Base-by-base conservation (phyloP, 2,113 vertebrate genomes). In the Hydrolagus affinis region DNA sequence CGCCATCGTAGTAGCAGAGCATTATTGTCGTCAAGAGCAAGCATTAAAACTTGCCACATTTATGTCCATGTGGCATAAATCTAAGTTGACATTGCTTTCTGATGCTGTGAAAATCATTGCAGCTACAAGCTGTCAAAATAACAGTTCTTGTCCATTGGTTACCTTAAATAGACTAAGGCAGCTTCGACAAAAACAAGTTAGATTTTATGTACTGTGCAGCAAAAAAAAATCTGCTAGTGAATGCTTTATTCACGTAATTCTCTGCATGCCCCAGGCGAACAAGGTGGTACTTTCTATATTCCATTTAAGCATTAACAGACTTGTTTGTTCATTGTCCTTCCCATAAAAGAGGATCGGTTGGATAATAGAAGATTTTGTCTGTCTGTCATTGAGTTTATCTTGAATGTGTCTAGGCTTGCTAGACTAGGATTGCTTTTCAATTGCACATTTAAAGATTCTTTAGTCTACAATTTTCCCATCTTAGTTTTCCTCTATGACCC, bases 11-110 rank as follows among this genome's bases (percentile, higher is more conserved):
- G 9, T 59, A 4, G 30, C 28, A 57, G 19, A 6, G 74, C n/a
- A 78, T 59, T 60, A 23, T 78, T 78, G 56, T 57, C 21, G 19
- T 76, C 6, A 77, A 28, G 23, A 80, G 64, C 23, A 83, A 83
- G 10, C 25, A 28, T 64, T 66, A 64, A 25, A 0, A 28, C n/a
- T 62, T 83, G 25, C 14, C 7, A 30, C 19, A 30, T 66, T 25
- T 78, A 59, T 74, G 32, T 74, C 15, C 72, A 72, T 21, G 32
- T 10, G 30, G 1, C 72, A 10, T 21, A 19, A 44, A 30, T 15
- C 11, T 60, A 60, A 15, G 44, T 0, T 78, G 57, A 78, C n/a
- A 8, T 12, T 62, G 25, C 30, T 83, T 83, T 17, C 60, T 66
- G 6, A n/a, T 83, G 15, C 25, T 30, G 4, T 0, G 8, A 32